Percentiles rank a stretch among this genome's conserved stretches.
These are phyloP conservation scores for Argya squamiceps DNA, from an alignment of 2,797 vertebrate genomes.

Conservation along the genomic window DNA sequence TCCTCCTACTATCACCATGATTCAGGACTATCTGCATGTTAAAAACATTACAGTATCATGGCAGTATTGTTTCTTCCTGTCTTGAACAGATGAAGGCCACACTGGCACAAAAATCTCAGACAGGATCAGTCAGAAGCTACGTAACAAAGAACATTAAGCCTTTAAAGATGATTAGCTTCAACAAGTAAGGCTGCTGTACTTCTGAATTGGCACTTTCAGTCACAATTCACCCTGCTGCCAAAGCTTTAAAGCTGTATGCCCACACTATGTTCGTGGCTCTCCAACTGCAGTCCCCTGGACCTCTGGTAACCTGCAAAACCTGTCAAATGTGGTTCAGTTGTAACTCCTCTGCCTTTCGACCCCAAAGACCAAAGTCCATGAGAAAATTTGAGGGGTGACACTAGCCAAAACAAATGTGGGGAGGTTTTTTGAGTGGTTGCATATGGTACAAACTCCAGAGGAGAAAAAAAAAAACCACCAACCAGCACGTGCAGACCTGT, in stretches of 20 bases:
- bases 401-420: neutral
- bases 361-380: neutral
- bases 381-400: neutral
- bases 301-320: neutral
- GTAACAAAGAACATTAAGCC: neutral
- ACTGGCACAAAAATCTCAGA: neutral
- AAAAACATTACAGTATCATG: fast-evolving
- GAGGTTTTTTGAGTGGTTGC: neutral
- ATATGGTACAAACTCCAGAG: neutral
- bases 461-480: fast-evolving
- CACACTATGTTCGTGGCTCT: neutral
- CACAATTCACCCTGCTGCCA: neutral
- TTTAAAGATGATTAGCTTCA: slow-evolving; percentile 14
- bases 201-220: neutral
- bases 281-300: neutral
- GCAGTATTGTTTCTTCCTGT: neutral
- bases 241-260: neutral
- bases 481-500: neutral
- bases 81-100: neutral
- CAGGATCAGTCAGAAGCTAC: neutral
- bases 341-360: neutral
- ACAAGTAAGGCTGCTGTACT: neutral
- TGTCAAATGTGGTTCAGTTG: neutral
- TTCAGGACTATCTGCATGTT: neutral
- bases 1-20: fast-evolving